These are phyloP conservation scores for Aphis craccivora DNA, from an alignment of 1,140 invertebrate species.

Conservation along the genomic window DNA sequence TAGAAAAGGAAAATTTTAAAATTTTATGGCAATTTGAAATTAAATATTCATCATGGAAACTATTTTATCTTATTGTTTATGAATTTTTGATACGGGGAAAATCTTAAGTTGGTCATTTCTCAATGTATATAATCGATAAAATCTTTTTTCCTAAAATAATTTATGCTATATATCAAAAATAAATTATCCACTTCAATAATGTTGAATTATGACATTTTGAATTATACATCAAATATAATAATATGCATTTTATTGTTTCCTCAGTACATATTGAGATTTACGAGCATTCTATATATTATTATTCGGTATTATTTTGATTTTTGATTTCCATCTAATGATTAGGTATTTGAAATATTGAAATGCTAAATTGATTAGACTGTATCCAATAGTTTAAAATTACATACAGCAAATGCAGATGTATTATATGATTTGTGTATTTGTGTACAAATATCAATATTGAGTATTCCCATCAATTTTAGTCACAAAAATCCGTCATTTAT, in stretches of 20 bases:
- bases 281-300: not conserved
- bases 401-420: not conserved
- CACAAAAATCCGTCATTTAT: not conserved
- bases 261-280: not conserved
- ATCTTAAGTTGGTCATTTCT: not conserved
- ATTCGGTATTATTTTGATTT: not conserved
- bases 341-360: not conserved
- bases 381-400: not conserved
- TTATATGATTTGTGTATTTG: not conserved
- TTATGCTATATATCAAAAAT: not conserved
- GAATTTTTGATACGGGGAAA: not conserved
- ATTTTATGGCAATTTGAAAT: not conserved
- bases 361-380: not conserved
- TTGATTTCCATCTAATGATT: not conserved
- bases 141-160: not conserved
- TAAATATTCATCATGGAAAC: not conserved
- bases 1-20: not conserved
- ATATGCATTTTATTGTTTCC: not conserved
- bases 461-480: not conserved
- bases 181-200: not conserved
- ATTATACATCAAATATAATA: not conserved
- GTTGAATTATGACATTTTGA: not conserved
- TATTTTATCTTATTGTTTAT: not conserved
- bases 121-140: not conserved
- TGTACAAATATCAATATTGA: not conserved